phyloP scores from a whole-genome alignment of 2,113 vertebrate species.

The Calidris pygmaea region DNA sequence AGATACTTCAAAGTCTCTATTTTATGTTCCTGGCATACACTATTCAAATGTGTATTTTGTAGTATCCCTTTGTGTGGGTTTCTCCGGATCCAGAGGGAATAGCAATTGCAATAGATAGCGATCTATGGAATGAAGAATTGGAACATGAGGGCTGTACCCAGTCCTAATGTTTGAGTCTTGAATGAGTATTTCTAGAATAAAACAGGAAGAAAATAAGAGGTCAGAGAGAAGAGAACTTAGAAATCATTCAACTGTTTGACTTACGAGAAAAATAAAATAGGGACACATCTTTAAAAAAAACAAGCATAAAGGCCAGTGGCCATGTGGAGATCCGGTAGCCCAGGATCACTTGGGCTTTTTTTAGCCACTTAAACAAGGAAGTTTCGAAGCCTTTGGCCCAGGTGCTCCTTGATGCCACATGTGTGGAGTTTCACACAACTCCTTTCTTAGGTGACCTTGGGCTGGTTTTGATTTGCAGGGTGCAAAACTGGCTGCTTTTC shows the following conservation, averaged over 20 bases:
- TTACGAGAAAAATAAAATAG: not conserved
- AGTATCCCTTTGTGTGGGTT: slow-evolving; percentile 20
- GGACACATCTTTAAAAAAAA: slow-evolving; percentile 11
- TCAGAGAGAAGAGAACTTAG: slow-evolving; percentile 4
- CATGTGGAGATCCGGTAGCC: not conserved
- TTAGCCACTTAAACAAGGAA: not conserved
- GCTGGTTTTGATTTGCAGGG: not conserved
- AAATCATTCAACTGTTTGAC: slow-evolving; percentile 1
- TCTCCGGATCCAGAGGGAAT: not conserved
- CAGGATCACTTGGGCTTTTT: not conserved
- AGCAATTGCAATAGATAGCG: slow-evolving; percentile 19
- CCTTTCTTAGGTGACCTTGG: not conserved
- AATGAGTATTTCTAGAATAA: slow-evolving; percentile 37
- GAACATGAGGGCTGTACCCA: slow-evolving; percentile 21
- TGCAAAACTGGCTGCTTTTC: not conserved
- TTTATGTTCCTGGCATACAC: not conserved
- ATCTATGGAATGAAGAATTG: slow-evolving; percentile 56
- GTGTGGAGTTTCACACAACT: not conserved
- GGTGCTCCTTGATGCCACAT: not conserved
- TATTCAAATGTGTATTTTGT: not conserved
- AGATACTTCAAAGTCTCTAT: not conserved
- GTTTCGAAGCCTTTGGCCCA: not conserved
- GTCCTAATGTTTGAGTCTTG: not conserved
- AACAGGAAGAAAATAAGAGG: slow-evolving; percentile 8
- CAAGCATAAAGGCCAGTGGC: not conserved